These are phyloP conservation scores for Campylomormyrus tamandua DNA, from an alignment of 2,113 vertebrate genomes.

Conservation along the genomic window DNA sequence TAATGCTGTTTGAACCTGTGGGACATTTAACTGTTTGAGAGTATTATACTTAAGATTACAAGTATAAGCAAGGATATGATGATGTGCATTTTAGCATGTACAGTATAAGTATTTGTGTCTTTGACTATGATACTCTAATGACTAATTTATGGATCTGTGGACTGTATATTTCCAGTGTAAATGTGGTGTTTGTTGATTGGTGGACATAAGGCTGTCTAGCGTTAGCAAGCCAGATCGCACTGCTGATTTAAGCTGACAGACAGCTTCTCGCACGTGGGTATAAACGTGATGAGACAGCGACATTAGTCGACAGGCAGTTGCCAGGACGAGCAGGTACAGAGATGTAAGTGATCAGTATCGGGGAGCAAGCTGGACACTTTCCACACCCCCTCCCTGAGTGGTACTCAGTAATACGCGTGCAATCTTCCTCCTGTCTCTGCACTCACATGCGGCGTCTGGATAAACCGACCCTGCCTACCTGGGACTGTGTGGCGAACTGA, in stretches of 20 bases:
- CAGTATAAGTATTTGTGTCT: not conserved
- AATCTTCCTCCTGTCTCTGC: not conserved
- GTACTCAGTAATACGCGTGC: not conserved
- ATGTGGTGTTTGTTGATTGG: not conserved
- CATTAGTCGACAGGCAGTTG: not conserved
- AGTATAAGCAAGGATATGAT: not conserved
- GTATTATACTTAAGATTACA: not conserved
- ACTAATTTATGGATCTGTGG: not conserved
- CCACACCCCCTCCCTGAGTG: not conserved
- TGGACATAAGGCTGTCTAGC: not conserved
- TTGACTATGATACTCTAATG: not conserved
- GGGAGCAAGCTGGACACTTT: not conserved
- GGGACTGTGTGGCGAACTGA: not conserved
- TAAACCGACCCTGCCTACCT: not conserved
- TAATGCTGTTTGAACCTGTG: not conserved
- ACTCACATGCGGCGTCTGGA: not conserved
- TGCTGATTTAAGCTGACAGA: not conserved
- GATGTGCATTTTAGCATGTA: not conserved
- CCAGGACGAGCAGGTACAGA: not conserved
- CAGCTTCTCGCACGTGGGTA: not conserved
- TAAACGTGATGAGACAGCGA: not conserved
- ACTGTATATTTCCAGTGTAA: not conserved
- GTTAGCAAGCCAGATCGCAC: not conserved
- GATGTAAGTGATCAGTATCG: not conserved
- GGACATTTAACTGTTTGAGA: not conserved